These are phyloP conservation scores for Dermochelys coriacea DNA, from an alignment of 2,797 vertebrate genomes.

Conservation along the genomic window DNA sequence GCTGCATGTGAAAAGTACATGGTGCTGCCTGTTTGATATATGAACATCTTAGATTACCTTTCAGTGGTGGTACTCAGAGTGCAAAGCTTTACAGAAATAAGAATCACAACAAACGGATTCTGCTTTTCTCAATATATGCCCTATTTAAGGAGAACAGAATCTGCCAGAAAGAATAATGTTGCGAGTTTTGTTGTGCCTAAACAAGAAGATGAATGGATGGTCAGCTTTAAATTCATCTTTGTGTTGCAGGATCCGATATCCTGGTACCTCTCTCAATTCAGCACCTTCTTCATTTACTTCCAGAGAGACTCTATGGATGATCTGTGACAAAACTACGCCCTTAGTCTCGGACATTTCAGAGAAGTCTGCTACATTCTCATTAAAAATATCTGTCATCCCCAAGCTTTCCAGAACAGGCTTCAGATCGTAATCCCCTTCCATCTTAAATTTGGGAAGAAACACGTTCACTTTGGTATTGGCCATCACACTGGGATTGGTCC, in stretches of 20 bases:
- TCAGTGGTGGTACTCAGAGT: slow-evolving; percentile 44
- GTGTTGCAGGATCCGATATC: slow-evolving; percentile 83
- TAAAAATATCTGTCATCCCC: slow-evolving; percentile 80
- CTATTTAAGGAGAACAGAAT: slow-evolving; percentile 82
- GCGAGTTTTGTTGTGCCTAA: slow-evolving; percentile 86
- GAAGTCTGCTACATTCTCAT: slow-evolving; percentile 80
- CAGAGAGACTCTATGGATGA: slow-evolving; percentile 81
- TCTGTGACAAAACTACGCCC: slow-evolving; percentile 80
- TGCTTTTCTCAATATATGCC: background rate
- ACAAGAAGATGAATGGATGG: slow-evolving; percentile 83
- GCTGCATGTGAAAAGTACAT: slow-evolving; percentile 54
- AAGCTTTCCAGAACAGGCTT: slow-evolving; percentile 80
- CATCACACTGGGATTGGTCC: slow-evolving; percentile 86
- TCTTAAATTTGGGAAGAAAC: slow-evolving; percentile 83
- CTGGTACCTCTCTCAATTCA: slow-evolving; percentile 82
- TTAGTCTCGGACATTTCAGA: slow-evolving; percentile 84
- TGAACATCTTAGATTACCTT: slow-evolving; percentile 41
- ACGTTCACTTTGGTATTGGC: slow-evolving; percentile 85
- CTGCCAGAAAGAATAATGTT: slow-evolving; percentile 81
- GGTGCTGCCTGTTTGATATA: slow-evolving; percentile 28
- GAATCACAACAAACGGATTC: slow-evolving; percentile 9
- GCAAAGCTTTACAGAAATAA: slow-evolving; percentile 51
- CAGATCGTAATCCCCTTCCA: slow-evolving; percentile 78
- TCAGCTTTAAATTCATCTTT: slow-evolving; percentile 84
- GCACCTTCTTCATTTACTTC: slow-evolving; percentile 84